Evolutionary conservation across 2,797 vertebrate species (phyloP).

Genomic region (Paedocypris micromegethes): DNA sequence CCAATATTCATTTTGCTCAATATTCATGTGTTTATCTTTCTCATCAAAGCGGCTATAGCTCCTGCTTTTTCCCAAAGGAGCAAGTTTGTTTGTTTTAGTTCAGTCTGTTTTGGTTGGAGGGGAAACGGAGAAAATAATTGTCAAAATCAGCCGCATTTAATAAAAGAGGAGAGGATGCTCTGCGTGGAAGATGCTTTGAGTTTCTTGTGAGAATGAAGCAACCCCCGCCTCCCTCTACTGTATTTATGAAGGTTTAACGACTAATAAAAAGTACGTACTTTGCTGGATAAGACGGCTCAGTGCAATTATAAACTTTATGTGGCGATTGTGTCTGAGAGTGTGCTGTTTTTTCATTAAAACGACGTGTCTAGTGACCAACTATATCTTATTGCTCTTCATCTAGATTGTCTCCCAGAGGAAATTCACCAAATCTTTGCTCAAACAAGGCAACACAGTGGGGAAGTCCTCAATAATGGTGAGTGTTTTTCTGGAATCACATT

Average conservation of each 20-base stretch:
- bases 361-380: not conserved
- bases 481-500: not conserved
- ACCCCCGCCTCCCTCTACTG: not conserved
- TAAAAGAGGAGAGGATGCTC: conserved; percentile 9
- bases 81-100: conserved; percentile 26
- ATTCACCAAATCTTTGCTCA: conserved; percentile 86
- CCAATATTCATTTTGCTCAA: conserved; percentile 31
- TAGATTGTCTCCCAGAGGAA: conserved; percentile 97
- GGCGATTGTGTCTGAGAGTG: not conserved
- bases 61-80: conserved; percentile 7
- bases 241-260: conserved; percentile 23
- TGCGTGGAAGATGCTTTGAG: not conserved
- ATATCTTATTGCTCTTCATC: conserved; percentile 51
- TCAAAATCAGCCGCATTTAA: conserved; percentile 13
- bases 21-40: conserved; percentile 25
- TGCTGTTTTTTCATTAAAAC: conserved; percentile 3
- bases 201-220: conserved; percentile 10
- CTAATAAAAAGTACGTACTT: conserved; percentile 24
- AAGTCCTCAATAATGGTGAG: conserved; percentile 91
- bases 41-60: conserved; percentile 23
- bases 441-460: conserved; percentile 86
- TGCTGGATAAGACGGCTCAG: conserved; percentile 8
- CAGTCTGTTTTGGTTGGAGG: conserved; percentile 26
- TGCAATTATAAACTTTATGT: conserved; percentile 15
- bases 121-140: conserved; percentile 10